Evolutionary conservation across 2,797 vertebrate genomes (phyloP), one percentile per base, ranked within the genome.

Genomic region (Scomberomorus guttatus): DNA sequence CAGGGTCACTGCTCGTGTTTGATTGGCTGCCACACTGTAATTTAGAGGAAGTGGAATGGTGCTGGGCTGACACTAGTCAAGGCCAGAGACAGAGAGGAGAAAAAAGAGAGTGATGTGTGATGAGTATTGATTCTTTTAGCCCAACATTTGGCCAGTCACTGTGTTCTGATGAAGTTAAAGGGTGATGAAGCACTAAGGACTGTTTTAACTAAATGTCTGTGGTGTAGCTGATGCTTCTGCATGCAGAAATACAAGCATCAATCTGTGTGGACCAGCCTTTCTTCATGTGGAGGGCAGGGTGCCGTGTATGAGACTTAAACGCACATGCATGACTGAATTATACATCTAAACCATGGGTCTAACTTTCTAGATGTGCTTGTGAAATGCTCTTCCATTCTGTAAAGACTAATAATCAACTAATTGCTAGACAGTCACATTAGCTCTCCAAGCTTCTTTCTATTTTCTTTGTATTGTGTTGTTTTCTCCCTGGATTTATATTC

Each of bases 31-130:
- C 79, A 85, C 65, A 2, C 55, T 4, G 64, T 91, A 86, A 91
- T 91, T 91, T 90, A 90, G 72, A 91, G 90, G 83, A 91, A 89
- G 84, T 81, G 71, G 80, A 83, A 89, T 75, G 90, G 90, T 93
- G 88, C 90, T 76, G 82, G 89, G 88, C 86, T 64, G 75, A 89
- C 87, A 76, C 60, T 75, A 81, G 87, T 84, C 88, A 90, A 90
- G 90, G 90, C 82, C 79, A 57, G 63, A 79, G 68, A 75, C n/a
- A 32, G 81, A 82, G 65, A 55, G 72, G 57, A 67, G 52, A 20
- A 65, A 48, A 62, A 69, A 75, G 65, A 75, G 80, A 84, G 72
- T 77, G 84, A 92, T 77, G 79, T 72, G 80, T 72, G 83, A 83
- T 18, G 46, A 77, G 79, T 81, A 85, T 86, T 68, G 76, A 89